These are phyloP conservation scores for Micronisus gabar DNA, from an alignment of 2,113 vertebrate species.

Conservation along the genomic window DNA sequence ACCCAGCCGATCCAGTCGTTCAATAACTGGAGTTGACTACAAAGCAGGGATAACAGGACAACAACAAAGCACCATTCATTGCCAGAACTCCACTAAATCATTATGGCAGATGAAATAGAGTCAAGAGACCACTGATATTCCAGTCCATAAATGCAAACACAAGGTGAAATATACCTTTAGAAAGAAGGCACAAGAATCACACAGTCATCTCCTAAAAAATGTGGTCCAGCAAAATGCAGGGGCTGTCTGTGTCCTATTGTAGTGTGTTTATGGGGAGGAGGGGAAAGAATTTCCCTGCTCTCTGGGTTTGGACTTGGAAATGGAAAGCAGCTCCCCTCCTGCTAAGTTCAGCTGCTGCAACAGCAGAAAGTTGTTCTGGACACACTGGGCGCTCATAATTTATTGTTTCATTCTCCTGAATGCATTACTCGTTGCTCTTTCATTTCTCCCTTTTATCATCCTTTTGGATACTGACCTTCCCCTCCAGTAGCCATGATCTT, in stretches of 20 bases:
- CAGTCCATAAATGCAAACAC: neutral
- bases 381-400: neutral
- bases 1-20: neutral
- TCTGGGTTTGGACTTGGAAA: neutral
- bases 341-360: conserved; percentile 26
- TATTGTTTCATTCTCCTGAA: neutral
- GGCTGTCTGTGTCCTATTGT: neutral
- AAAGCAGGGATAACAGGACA: neutral
- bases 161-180: neutral
- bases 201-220: neutral
- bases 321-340: neutral
- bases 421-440: neutral
- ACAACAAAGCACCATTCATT: neutral
- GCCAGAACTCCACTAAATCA: neutral
- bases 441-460: neutral
- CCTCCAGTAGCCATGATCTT: neutral
- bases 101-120: neutral
- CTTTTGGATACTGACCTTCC: neutral
- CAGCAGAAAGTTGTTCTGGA: neutral
- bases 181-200: neutral
- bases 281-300: neutral
- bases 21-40: neutral
- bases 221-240: neutral
- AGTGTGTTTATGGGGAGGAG: neutral
- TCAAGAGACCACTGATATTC: neutral